Conservation (phyloP, 53 echinoderm and acorn worm genomes). For the Holothuria leucospilota region DNA sequence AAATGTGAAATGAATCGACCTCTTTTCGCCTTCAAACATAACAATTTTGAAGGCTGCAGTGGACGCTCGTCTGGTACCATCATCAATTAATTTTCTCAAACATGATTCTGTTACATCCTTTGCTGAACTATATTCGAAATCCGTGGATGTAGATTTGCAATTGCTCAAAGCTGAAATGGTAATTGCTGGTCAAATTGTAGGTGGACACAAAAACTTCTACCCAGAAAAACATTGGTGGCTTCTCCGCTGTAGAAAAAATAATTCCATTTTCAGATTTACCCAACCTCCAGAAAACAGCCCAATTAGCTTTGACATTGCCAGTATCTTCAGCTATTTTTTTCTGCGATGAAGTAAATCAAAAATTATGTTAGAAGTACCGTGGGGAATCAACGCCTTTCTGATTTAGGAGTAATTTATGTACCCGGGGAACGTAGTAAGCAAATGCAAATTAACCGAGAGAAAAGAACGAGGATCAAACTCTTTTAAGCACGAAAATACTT, state of each 20-base stretch:
- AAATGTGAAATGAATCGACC: too few relatives aligned
- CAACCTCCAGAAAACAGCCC: conserved; percentile 16
- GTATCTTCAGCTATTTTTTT: conserved; percentile 28
- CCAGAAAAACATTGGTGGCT: too few relatives aligned
- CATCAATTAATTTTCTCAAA: conserved; percentile 15
- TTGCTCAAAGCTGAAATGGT: conserved; percentile 34
- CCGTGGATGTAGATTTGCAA: conserved; percentile 3
- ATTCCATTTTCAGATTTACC: neutral
- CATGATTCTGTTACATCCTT: conserved; percentile 9
- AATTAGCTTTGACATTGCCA: too few relatives aligned
- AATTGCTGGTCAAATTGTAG: too few relatives aligned
- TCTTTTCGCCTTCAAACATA: too few relatives aligned
- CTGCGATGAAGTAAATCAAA: conserved; percentile 44
- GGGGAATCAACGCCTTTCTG: neutral
- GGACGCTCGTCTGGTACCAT: conserved; percentile 21
- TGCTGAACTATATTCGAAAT: neutral
- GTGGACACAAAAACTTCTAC: too few relatives aligned
- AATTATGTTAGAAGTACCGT: conserved; percentile 33
- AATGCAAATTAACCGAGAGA: neutral
- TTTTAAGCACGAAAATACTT: neutral
- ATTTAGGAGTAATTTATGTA: too few relatives aligned
- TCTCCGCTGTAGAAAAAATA: neutral
- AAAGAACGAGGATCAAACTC: conserved; percentile 3
- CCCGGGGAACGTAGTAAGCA: too few relatives aligned
- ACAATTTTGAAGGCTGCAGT: too few relatives aligned